These are phyloP conservation scores for Oxytorus armatus DNA, from an alignment of 2,888 invertebrate genomes.

Conservation along the genomic window DNA sequence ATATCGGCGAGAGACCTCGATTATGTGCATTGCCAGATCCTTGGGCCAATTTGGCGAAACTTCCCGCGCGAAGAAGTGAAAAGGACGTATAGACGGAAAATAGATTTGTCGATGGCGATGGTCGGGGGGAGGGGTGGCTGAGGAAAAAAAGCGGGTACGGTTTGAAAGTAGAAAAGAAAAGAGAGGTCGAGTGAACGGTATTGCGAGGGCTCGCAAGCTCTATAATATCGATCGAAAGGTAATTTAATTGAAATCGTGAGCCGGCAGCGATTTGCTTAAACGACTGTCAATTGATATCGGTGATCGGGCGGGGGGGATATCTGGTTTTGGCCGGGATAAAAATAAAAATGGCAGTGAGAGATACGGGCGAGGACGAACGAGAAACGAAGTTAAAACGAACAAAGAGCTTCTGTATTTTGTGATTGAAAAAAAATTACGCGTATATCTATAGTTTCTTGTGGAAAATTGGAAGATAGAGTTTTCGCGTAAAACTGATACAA, in stretches of 20 bases:
- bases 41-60: neutral
- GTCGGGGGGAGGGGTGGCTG: neutral
- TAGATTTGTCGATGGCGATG: neutral
- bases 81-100: conserved; percentile 37
- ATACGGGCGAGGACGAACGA: neutral
- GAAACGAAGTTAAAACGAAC: conserved; percentile 12
- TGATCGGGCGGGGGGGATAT: conserved; percentile 48
- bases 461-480: neutral
- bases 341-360: conserved; percentile 20
- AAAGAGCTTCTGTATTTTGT: neutral
- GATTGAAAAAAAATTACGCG: neutral
- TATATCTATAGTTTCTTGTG: neutral
- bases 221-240: conserved; percentile 69
- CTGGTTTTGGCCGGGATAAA: conserved; percentile 23
- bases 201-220: conserved; percentile 25
- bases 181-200: conserved; percentile 23
- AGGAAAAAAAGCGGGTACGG: neutral
- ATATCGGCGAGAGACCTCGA: neutral
- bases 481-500: neutral
- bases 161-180: conserved; percentile 11
- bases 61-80: conserved; percentile 29
- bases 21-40: neutral
- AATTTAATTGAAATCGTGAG: conserved; percentile 78
- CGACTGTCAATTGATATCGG: conserved; percentile 75
- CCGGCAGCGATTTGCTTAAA: conserved; percentile 76